These are phyloP conservation scores for Pyralis farinalis DNA, from an alignment of 2,888 invertebrate genomes.

Conservation along the genomic window DNA sequence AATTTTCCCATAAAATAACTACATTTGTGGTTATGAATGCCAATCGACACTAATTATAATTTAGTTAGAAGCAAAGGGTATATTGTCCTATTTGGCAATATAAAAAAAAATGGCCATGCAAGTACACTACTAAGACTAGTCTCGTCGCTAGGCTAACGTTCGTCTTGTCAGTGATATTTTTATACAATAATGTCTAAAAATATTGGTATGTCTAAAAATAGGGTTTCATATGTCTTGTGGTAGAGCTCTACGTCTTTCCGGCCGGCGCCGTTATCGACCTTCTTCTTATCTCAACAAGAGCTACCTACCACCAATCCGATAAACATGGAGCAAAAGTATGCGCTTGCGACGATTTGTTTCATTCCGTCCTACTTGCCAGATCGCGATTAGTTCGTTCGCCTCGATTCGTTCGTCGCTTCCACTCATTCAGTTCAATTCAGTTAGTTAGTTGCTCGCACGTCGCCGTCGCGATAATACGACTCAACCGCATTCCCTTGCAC, in stretches of 20 bases:
- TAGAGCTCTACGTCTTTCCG: constrained; percentile 16
- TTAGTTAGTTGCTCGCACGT: constrained; percentile 71
- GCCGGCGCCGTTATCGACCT: constrained; percentile 58
- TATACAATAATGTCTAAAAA: constrained; percentile 58
- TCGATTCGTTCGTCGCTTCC: constrained; percentile 29
- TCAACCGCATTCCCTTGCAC: constrained; percentile 61
- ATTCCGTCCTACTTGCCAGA: constrained; percentile 61
- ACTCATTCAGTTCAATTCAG: constrained; percentile 69
- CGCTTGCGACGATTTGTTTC: constrained; percentile 74
- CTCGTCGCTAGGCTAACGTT: constrained; percentile 47
- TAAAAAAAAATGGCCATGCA: constrained; percentile 5
- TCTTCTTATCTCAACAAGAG: constrained; percentile 68
- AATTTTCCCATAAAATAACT: too few relatives aligned
- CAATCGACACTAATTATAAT: not conserved
- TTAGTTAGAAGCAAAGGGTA: not conserved
- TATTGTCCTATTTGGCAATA: constrained; percentile 1
- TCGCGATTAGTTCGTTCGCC: constrained; percentile 66
- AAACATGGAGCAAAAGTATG: constrained; percentile 76
- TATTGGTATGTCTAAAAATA: constrained; percentile 63
- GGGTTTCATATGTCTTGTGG: constrained; percentile 24
- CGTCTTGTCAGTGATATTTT: constrained; percentile 69
- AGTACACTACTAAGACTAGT: constrained; percentile 28
- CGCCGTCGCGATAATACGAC: constrained; percentile 64
- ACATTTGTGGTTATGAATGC: too few relatives aligned
- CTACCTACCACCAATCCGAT: constrained; percentile 59